These are phyloP conservation scores for Macrosoma leucophasiata DNA, from an alignment of 2,888 invertebrate species.

Conservation along the genomic window DNA sequence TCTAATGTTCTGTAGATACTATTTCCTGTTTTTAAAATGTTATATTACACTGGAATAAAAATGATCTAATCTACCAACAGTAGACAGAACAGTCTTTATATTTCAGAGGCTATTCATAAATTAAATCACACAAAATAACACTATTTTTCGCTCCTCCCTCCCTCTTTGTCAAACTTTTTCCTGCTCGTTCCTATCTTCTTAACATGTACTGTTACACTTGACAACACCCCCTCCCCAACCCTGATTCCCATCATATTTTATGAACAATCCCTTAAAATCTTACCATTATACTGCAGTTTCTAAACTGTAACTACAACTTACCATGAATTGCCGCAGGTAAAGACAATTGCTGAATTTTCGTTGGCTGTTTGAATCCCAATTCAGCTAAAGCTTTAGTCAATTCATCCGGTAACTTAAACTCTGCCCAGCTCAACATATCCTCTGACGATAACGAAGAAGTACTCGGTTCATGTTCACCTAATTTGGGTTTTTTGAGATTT, in stretches of 20 bases:
- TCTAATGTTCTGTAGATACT: too few relatives aligned
- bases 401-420: constrained; percentile 80
- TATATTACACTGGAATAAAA: background rate
- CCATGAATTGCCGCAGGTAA: constrained; percentile 91
- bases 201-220: too few relatives aligned
- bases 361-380: constrained; percentile 87
- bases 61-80: background rate
- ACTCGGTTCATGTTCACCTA: constrained; percentile 44
- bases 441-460: constrained; percentile 44
- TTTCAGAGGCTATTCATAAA: too few relatives aligned
- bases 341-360: constrained; percentile 89
- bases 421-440: constrained; percentile 78
- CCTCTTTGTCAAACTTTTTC: too few relatives aligned
- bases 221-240: too few relatives aligned
- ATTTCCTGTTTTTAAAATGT: too few relatives aligned
- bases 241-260: too few relatives aligned
- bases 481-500: constrained; percentile 27
- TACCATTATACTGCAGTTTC: background rate
- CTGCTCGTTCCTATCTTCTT: too few relatives aligned
- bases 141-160: too few relatives aligned
- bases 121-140: too few relatives aligned
- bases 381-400: constrained; percentile 85
- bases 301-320: constrained; percentile 30
- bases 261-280: too few relatives aligned
- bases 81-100: background rate